Percentiles rank a stretch among this genome's conserved stretches.
These are phyloP conservation scores for Resseliella maxima DNA, from an alignment of 2,888 invertebrate genomes.

Conservation along the genomic window DNA sequence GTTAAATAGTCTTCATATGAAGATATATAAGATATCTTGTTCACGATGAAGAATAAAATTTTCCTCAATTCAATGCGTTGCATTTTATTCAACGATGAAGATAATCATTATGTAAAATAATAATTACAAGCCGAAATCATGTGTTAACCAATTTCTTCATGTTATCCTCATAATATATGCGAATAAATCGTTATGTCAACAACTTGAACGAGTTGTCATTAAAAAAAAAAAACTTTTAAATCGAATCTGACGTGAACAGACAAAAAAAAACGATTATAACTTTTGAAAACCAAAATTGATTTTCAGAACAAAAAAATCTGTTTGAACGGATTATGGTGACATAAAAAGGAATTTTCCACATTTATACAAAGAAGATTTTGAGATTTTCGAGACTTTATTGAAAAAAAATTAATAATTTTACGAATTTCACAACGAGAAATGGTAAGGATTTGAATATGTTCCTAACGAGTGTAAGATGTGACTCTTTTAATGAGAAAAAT, in stretches of 20 bases:
- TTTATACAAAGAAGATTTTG: too few species aligned
- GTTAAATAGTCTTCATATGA: too few species aligned
- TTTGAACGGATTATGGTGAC: neutral
- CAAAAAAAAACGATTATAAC: slow-evolving; percentile 9
- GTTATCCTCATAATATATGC: neutral
- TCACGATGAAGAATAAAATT: too few species aligned
- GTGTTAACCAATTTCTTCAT: neutral
- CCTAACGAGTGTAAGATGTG: neutral
- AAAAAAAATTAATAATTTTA: too few species aligned
- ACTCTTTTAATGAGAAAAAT: neutral
- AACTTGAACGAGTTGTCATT: neutral
- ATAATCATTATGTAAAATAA: neutral
- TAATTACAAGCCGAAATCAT: neutral
- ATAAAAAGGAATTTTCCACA: neutral
- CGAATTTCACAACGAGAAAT: too few species aligned
- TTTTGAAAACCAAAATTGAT: neutral
- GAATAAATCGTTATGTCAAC: neutral
- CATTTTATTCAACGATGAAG: neutral
- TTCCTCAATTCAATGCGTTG: too few species aligned
- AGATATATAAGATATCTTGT: too few species aligned
- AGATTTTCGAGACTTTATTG: too few species aligned
- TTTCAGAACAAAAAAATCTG: neutral
- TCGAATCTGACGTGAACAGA: neutral
- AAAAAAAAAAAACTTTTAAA: neutral
- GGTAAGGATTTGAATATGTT: too few species aligned